Conservation (phyloP, 2,113 vertebrate species). For the Thermophis baileyi region DNA sequence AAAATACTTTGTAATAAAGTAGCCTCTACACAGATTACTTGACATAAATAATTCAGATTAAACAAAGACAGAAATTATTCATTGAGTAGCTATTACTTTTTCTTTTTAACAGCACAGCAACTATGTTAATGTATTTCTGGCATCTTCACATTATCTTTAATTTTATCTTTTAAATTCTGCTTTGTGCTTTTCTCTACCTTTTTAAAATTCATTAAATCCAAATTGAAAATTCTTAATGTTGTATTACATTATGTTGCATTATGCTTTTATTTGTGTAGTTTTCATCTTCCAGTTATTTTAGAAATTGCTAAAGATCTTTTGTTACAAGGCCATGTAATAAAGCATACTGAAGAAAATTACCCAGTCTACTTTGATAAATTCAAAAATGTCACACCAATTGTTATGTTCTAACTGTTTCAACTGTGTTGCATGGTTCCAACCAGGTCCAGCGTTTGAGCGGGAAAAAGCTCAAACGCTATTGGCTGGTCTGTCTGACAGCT, state of each 20-base stretch:
- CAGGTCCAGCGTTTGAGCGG: too few species aligned
- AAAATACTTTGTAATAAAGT: neutral
- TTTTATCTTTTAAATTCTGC: neutral
- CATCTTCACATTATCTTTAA: neutral
- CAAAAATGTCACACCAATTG: neutral
- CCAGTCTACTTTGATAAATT: neutral
- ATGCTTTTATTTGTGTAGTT: neutral
- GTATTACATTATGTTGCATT: neutral
- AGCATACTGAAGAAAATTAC: neutral
- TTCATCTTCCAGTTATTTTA: neutral
- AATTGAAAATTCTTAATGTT: neutral
- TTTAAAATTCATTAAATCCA: neutral
- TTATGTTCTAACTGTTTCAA: too few species aligned
- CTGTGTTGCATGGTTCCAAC: too few species aligned
- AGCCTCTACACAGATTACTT: neutral
- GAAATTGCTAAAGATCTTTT: neutral
- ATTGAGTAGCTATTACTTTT: neutral
- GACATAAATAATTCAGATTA: slow-evolving; percentile 5
- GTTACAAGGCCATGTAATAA: neutral
- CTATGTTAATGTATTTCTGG: neutral
- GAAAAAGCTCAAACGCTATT: too few species aligned
- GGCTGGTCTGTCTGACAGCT: too few species aligned
- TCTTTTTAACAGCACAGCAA: neutral
- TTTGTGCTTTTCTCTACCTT: neutral
- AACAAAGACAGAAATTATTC: neutral